phyloP scores from a whole-genome alignment of 1,140 invertebrate species.

The Sarcophaga peregrina region DNA sequence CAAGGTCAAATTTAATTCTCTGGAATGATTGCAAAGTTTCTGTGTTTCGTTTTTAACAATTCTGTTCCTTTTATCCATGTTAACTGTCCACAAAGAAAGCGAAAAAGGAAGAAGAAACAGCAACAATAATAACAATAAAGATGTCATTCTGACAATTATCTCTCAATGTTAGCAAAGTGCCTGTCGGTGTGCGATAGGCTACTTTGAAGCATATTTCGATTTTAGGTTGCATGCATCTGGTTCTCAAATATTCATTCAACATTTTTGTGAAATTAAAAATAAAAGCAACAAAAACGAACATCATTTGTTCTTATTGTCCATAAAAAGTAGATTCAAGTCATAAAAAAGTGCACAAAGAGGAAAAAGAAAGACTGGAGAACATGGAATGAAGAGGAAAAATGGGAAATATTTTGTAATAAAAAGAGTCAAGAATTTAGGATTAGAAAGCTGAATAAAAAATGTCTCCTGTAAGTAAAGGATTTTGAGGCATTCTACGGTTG shows the following conservation, averaged over 20 bases:
- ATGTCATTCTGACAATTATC: slow-evolving; percentile 12
- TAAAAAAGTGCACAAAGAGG: neutral
- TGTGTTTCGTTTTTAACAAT: neutral
- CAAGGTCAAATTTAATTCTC: neutral
- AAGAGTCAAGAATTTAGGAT: too few relatives aligned
- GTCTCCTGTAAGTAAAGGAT: too few relatives aligned
- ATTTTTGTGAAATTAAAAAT: too few relatives aligned
- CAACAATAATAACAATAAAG: neutral
- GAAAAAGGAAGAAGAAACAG: too few relatives aligned
- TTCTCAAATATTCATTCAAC: neutral
- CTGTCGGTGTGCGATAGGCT: too few relatives aligned
- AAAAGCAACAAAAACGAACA: too few relatives aligned
- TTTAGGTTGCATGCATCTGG: neutral
- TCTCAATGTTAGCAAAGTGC: neutral
- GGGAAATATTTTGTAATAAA: too few relatives aligned
- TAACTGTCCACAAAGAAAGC: neutral
- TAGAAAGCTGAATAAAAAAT: too few relatives aligned
- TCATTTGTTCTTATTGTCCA: neutral
- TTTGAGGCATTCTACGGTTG: too few relatives aligned
- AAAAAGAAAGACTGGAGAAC: too few relatives aligned
- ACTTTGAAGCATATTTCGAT: neutral
- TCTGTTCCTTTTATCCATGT: slow-evolving; percentile 8
- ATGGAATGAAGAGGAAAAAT: too few relatives aligned
- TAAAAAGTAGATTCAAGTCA: slow-evolving; percentile 1
- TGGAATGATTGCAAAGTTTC: neutral